Conservation (phyloP, 2,888 invertebrate genomes). For the Disparrhopalites patrizii region DNA sequence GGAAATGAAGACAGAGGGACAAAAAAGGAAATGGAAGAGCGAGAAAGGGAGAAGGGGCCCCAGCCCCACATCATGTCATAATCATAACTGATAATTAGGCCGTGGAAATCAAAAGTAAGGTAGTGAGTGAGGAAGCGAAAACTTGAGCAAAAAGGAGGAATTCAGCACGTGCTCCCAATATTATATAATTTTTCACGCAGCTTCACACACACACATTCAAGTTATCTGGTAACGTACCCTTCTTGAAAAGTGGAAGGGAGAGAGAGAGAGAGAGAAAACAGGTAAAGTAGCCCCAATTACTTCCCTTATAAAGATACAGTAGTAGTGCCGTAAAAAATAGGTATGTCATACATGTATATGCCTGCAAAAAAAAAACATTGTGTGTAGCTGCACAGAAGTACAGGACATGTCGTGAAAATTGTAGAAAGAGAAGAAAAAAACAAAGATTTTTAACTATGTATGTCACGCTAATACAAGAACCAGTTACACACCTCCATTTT, state of each 20-base stretch:
- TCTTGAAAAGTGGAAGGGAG: no score
- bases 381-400: no score
- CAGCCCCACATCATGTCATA: conserved; percentile 24
- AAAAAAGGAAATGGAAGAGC: neutral
- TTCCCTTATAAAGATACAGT: no score
- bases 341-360: no score
- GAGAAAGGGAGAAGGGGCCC: conserved; percentile 1
- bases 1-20: neutral
- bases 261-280: no score
- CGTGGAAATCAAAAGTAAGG: conserved; percentile 32
- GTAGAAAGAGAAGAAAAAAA: neutral
- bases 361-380: no score
- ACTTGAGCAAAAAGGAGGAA: conserved; percentile 21
- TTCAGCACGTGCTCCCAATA: conserved; percentile 27
- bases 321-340: no score
- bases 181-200: conserved; percentile 14
- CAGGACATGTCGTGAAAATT: no score
- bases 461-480: no score
- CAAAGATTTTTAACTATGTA: neutral
- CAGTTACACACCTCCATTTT: no score
- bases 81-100: conserved; percentile 31
- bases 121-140: conserved; percentile 24
- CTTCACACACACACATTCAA: conserved; percentile 3
- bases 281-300: no score
- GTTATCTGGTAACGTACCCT: no score